phyloP scores from a whole-genome alignment of 2,113 vertebrate genomes.

The Semnopithecus entellus region DNA sequence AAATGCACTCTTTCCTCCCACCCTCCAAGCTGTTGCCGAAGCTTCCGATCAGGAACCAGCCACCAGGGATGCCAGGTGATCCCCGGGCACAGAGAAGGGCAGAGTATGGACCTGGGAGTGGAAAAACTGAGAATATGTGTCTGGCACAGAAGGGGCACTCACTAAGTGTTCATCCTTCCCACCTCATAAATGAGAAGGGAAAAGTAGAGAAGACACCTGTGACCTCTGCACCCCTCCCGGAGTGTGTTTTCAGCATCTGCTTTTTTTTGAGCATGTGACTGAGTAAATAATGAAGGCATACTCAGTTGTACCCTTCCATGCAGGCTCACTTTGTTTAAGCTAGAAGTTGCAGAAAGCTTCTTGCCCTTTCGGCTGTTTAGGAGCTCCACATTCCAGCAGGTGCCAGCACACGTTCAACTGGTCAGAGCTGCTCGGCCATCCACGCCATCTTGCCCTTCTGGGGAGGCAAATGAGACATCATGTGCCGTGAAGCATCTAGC shows the following conservation, averaged over 20 bases:
- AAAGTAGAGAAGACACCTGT: background rate
- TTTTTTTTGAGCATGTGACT: accelerated
- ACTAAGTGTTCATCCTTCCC: background rate
- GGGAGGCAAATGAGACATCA: conserved; percentile 42
- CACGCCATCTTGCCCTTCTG: accelerated
- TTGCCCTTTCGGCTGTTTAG: background rate
- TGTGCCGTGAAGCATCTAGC: background rate
- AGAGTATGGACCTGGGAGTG: background rate
- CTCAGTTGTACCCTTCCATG: accelerated
- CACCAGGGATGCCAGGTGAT: background rate
- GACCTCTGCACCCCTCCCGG: accelerated
- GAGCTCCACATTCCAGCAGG: accelerated
- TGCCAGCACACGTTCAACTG: accelerated
- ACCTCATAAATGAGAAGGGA: accelerated
- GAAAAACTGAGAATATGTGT: background rate
- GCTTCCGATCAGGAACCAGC: background rate
- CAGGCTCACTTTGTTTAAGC: background rate
- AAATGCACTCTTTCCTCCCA: background rate
- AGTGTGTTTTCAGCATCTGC: accelerated
- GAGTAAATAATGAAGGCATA: too few relatives aligned
- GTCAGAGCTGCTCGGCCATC: background rate
- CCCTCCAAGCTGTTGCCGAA: accelerated
- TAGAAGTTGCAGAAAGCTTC: background rate
- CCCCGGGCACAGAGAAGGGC: background rate
- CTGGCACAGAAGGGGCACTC: accelerated